phyloP scores from a whole-genome alignment of 2,888 invertebrate species.

The Zonitis immaculata region DNA sequence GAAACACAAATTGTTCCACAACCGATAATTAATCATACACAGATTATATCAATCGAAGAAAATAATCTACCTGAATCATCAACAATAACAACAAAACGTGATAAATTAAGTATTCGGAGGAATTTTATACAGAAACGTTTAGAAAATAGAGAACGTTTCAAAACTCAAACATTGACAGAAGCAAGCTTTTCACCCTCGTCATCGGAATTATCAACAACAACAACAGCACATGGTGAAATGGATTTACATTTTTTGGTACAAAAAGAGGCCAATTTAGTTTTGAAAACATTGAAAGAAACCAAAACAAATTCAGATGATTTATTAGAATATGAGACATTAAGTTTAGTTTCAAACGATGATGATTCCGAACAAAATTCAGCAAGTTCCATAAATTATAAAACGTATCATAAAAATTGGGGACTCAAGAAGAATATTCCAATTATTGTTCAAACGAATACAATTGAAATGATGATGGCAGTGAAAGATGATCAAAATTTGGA shows the following conservation, averaged over 20 bases:
- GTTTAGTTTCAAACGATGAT: constrained; percentile 68
- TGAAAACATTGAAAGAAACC: constrained; percentile 53
- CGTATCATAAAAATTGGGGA: constrained; percentile 54
- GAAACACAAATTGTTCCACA: constrained; percentile 58
- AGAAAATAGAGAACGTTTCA: constrained; percentile 68
- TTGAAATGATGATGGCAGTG: background rate
- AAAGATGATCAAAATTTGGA: background rate
- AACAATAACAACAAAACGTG: constrained; percentile 25
- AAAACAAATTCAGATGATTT: constrained; percentile 46
- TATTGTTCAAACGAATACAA: constrained; percentile 15
- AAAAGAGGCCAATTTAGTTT: constrained; percentile 55
- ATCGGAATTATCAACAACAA: constrained; percentile 46
- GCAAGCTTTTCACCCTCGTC: constrained; percentile 53
- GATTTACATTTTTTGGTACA: constrained; percentile 51
- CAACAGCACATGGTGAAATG: constrained; percentile 31
- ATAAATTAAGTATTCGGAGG: constrained; percentile 38
- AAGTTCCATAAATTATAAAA: constrained; percentile 56
- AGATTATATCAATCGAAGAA: constrained; percentile 9
- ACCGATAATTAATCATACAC: constrained; percentile 21
- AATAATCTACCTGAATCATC: constrained; percentile 8
- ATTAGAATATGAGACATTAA: constrained; percentile 60
- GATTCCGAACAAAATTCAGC: constrained; percentile 62
- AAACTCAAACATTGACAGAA: constrained; percentile 64
- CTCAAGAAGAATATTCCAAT: constrained; percentile 52
- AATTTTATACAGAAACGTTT: constrained; percentile 54